Evolutionary conservation across 2,888 invertebrate genomes (phyloP).

Genomic region (Tachystola acroxantha): DNA sequence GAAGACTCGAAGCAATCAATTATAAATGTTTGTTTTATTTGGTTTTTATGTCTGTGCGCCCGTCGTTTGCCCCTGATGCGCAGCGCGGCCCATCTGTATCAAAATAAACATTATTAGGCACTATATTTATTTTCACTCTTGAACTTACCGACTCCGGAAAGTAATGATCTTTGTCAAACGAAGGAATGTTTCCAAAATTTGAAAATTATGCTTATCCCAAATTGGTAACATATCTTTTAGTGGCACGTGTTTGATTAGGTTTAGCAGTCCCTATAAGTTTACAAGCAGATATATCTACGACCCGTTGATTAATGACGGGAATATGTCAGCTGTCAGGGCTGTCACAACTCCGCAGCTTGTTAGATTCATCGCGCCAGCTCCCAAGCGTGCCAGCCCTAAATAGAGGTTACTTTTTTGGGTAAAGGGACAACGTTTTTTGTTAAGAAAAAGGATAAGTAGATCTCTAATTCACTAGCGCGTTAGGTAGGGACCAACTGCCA

Average conservation of each 20-base stretch:
- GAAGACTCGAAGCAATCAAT: conserved; percentile 25
- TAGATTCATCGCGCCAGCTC: conserved; percentile 62
- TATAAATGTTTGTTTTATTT: conserved; percentile 30
- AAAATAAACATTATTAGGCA: conserved; percentile 12
- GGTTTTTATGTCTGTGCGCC: conserved; percentile 17
- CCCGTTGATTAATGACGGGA: conserved; percentile 67
- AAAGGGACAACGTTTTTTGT: conserved; percentile 55
- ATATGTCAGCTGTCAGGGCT: conserved; percentile 73
- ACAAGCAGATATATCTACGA: conserved; percentile 55
- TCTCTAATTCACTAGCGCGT: conserved; percentile 47
- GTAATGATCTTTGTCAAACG: conserved; percentile 8
- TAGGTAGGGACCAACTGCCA: conserved; percentile 28
- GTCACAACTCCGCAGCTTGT: conserved; percentile 72
- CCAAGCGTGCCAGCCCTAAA: conserved; percentile 55
- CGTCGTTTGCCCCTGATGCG: conserved; percentile 1
- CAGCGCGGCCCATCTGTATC: conserved; percentile 8
- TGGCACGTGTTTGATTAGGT: conserved; percentile 23
- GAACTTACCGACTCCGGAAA: conserved; percentile 2
- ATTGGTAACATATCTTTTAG: neutral
- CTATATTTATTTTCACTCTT: conserved; percentile 10
- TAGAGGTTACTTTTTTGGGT: conserved; percentile 55
- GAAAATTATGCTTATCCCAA: conserved; percentile 10
- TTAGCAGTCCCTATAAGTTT: conserved; percentile 36
- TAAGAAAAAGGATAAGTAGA: conserved; percentile 37
- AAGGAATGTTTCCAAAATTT: conserved; percentile 11